A percentile compares a stretch with the other conserved stretches of the same genome.
phyloP scores from a whole-genome alignment of 2,113 vertebrate species.

The Syngnathus scovelli region DNA sequence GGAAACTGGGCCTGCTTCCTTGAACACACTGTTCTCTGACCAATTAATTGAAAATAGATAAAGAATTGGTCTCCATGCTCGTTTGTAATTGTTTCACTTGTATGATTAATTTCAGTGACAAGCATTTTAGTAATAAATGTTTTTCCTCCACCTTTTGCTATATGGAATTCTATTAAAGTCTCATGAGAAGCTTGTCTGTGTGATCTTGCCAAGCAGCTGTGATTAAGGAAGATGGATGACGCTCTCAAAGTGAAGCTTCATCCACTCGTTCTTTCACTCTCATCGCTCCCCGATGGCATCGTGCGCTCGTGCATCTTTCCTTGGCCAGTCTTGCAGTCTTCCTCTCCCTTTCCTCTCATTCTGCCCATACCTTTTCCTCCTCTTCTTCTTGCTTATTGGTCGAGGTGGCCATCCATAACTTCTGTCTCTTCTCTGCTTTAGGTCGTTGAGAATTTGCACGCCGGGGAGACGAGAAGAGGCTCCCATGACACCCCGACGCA shows the following conservation, averaged over 20 bases:
- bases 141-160: no score
- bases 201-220: constrained; percentile 55
- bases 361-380: background rate
- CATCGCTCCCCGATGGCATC: constrained; percentile 23
- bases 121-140: background rate
- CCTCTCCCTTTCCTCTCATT: background rate
- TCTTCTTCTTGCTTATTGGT: background rate
- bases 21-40: no score
- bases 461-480: constrained; percentile 90
- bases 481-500: constrained; percentile 86
- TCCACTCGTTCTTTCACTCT: constrained; percentile 38
- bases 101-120: background rate
- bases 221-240: constrained; percentile 76
- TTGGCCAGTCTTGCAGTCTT: background rate
- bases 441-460: constrained; percentile 89
- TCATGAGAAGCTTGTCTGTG: constrained; percentile 34
- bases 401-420: background rate
- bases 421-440: constrained; percentile 55
- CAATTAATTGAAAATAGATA: no score
- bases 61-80: no score
- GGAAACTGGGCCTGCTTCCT: no score
- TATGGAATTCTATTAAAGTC: background rate
- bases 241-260: constrained; percentile 60
- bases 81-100: no score
- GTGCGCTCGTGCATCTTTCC: constrained; percentile 1